These are phyloP conservation scores for Delia radicum DNA, from an alignment of 1,140 invertebrate genomes.

Conservation along the genomic window DNA sequence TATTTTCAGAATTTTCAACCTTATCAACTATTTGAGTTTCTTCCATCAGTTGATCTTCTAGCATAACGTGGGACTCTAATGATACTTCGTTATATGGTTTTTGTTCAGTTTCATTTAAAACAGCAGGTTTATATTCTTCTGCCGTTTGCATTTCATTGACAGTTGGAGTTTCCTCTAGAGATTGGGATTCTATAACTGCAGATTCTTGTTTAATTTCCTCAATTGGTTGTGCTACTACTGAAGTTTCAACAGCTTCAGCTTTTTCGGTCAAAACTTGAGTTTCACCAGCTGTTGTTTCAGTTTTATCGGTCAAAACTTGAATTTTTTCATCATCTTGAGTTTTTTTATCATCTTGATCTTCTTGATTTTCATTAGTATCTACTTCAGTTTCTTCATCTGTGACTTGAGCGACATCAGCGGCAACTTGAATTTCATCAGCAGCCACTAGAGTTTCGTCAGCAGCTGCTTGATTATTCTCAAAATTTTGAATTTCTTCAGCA, in stretches of 20 bases:
- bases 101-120: conserved; percentile 9
- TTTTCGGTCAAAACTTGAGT: not conserved
- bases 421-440: not conserved
- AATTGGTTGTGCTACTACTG: not conserved
- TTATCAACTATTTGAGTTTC: conserved; percentile 8
- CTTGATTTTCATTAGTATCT: not conserved
- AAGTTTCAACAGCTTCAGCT: not conserved
- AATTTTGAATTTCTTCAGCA: not conserved
- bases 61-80: not conserved
- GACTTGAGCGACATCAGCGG: not conserved
- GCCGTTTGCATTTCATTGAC: not conserved
- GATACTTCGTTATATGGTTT: not conserved
- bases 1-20: not conserved
- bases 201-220: not conserved
- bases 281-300: not conserved
- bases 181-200: conserved; percentile 17
- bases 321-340: not conserved
- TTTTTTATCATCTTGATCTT: not conserved
- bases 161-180: not conserved
- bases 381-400: not conserved
- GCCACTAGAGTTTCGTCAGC: not conserved
- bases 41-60: not conserved
- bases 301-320: not conserved
- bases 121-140: not conserved
- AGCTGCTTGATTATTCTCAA: not conserved